Base-by-base conservation (phyloP, 2,888 invertebrate genomes). In the Xanthorhoe spadicearia region DNA sequence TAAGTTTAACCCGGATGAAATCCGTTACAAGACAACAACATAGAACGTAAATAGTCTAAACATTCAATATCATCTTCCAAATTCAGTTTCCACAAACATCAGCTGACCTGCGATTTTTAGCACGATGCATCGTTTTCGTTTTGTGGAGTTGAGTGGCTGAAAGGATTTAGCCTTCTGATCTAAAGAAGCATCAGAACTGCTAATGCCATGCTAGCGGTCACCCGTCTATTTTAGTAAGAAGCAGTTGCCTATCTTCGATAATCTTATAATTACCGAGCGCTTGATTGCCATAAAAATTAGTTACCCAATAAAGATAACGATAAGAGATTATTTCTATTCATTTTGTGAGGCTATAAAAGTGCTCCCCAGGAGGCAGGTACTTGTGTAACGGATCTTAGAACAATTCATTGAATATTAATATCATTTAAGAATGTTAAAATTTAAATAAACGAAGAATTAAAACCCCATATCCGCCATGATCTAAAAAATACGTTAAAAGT, bases 1-100 rank as follows among this genome's bases (percentile, higher is more conserved):
- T 17, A 55, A 71, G 68, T 72, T 81, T 78, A 81, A 87, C 85
- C 85, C 85, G 86, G 85, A 87, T 84, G 66, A 13, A 76, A 68
- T 23, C 1, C 55, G 62, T 59, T 54, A 62, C 50, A 63, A 68
- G 61, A 74, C 75, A 77, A 78, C 76, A 76, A 77, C 68, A 59
- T 43, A 59, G 49, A 59, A 18, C 18, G 49, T 18, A 50, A 13
- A 23, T 19, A 43, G 13, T 38, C 35, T 38, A 2, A 10, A 10
- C 35, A 38, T 38, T 10, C 10, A 38, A 2, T 43, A 43, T 4
- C 38, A 43, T 13, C 10, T 13, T 43, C 2, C 6, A 4, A 32
- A 6, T 7, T 6, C 32, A 32, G 7, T 32, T 32, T 32, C 32
- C 3, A n/a, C n/a, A n/a, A n/a, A n/a, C n/a, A n/a, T n/a, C n/a